A percentile compares a stretch with the other conserved stretches of the same genome.
phyloP scores from a whole-genome alignment of 1,140 invertebrate genomes.

The Drosophila oshimai region DNA sequence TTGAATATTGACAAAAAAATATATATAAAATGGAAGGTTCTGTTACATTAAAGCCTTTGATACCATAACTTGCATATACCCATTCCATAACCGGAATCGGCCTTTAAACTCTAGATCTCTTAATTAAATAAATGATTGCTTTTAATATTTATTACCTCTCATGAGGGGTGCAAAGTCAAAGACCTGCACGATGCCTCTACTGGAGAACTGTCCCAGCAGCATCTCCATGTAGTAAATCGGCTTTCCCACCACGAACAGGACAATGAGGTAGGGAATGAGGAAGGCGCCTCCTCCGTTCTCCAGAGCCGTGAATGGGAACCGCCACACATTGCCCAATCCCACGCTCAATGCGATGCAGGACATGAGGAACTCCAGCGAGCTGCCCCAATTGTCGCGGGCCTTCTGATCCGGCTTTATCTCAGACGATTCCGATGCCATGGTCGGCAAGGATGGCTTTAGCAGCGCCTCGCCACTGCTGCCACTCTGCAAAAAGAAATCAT shows the following conservation, averaged over 20 bases:
- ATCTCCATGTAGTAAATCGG: conserved; percentile 96
- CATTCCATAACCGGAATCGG: too few species aligned
- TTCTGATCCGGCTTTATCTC: conserved; percentile 10
- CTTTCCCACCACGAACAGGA: conserved; percentile 92
- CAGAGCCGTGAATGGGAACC: conserved; percentile 92
- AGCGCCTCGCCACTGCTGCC: conserved; percentile 16
- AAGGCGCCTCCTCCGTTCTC: conserved; percentile 91
- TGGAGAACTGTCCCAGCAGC: conserved; percentile 90
- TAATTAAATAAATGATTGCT: background rate
- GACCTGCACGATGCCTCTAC: conserved; percentile 87
- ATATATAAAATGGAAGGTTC: too few species aligned
- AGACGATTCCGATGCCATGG: conserved; percentile 23
- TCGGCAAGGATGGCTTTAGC: conserved; percentile 6
- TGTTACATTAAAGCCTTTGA: too few species aligned
- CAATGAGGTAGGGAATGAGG: conserved; percentile 92
- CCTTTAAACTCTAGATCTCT: too few species aligned
- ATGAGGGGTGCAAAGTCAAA: conserved; percentile 85
- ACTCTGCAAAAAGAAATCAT: background rate
- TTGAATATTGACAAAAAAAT: too few species aligned
- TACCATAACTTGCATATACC: too few species aligned
- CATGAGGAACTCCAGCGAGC: conserved; percentile 93
- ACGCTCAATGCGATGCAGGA: conserved; percentile 96
- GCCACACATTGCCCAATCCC: conserved; percentile 87
- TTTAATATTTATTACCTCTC: conserved; percentile 84
- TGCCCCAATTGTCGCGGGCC: conserved; percentile 90